Percentiles rank a stretch among this genome's conserved stretches.
These are phyloP conservation scores for Ypsolopha scabrella DNA, from an alignment of 2,888 invertebrate genomes.

Conservation along the genomic window DNA sequence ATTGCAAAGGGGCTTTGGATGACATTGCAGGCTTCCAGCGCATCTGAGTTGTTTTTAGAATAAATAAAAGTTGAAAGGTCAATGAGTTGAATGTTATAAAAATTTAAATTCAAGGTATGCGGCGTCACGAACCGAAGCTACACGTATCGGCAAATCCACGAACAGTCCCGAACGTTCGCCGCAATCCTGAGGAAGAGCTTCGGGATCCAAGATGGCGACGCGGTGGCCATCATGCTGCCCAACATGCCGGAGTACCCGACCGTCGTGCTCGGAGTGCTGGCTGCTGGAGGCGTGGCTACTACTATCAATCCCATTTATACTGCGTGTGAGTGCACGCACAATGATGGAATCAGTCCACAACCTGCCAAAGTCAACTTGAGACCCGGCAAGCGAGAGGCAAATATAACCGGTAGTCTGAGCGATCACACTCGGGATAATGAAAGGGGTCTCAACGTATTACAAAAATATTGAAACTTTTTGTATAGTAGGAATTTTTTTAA, in stretches of 20 bases:
- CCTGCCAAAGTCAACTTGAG: neutral
- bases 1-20: too few relatives aligned
- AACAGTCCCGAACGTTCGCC: slow-evolving; percentile 64
- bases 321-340: neutral
- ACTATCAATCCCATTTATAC: neutral
- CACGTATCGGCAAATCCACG: slow-evolving; percentile 40
- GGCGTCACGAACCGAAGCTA: slow-evolving; percentile 19
- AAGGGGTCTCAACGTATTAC: neutral
- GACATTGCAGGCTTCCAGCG: too few relatives aligned
- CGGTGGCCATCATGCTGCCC: slow-evolving; percentile 73
- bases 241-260: slow-evolving; percentile 77
- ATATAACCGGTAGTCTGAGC: neutral
- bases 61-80: too few relatives aligned
- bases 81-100: neutral
- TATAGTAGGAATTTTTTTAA: too few relatives aligned
- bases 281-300: slow-evolving; percentile 67
- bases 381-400: neutral
- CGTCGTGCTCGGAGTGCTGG: slow-evolving; percentile 66
- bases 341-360: neutral
- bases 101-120: slow-evolving; percentile 17
- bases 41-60: too few relatives aligned
- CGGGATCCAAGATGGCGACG: slow-evolving; percentile 68
- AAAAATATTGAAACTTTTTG: too few relatives aligned
- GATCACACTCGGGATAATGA: too few relatives aligned
- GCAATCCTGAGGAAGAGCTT: slow-evolving; percentile 69